Evolutionary conservation across 1,140 invertebrate genomes (phyloP).

Genomic region (Drosophila setifemur): DNA sequence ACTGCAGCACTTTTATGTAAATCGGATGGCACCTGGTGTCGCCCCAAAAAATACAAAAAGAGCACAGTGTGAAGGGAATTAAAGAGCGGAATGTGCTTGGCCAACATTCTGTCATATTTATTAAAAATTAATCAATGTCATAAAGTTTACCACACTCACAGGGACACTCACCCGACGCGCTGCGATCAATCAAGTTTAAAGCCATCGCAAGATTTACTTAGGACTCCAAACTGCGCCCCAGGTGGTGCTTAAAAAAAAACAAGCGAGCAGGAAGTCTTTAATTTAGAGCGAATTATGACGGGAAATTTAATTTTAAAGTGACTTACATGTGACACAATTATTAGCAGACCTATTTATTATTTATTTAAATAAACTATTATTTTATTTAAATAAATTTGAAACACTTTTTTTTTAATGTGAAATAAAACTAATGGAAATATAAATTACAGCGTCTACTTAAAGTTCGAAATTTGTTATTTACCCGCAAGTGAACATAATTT

Average conservation of each 20-base stretch:
- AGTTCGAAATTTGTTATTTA: no score
- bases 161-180: not conserved
- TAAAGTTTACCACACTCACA: slow-evolving; percentile 48
- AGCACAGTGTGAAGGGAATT: slow-evolving; percentile 10
- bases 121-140: slow-evolving; percentile 79
- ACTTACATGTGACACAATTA: no score
- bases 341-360: no score
- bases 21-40: slow-evolving; percentile 32
- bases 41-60: slow-evolving; percentile 6
- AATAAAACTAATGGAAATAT: no score
- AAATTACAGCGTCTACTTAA: no score
- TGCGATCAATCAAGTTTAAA: slow-evolving; percentile 65
- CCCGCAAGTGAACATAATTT: no score
- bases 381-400: no score
- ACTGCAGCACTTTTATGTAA: slow-evolving; percentile 49
- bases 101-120: slow-evolving; percentile 65
- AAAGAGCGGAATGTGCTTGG: slow-evolving; percentile 12
- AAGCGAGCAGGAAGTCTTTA: not conserved
- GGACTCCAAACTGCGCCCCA: slow-evolving; percentile 24
- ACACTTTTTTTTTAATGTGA: no score
- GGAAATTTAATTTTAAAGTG: no score
- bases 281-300: not conserved
- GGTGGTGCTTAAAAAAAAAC: not conserved
- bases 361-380: no score
- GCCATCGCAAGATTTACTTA: slow-evolving; percentile 35